phyloP scores from a whole-genome alignment of 23 tunicate species.

The Trididemnum miniatum region DNA sequence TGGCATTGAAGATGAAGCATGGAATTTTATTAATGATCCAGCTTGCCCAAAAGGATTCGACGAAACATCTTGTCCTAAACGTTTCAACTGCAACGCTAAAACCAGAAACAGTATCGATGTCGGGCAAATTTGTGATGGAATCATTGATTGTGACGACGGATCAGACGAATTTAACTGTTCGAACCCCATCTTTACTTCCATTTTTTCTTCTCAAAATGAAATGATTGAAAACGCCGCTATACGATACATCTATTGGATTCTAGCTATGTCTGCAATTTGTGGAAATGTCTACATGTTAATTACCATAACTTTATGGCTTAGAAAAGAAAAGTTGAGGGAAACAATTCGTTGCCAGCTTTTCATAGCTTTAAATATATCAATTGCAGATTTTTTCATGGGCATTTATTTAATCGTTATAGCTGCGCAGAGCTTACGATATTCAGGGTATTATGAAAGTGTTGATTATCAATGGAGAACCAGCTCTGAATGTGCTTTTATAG shows the following conservation, averaged over 20 bases:
- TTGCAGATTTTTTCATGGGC: conserved; percentile 56
- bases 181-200: not conserved
- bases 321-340: not conserved
- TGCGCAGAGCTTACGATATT: not conserved
- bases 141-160: conserved; percentile 20
- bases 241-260: not conserved
- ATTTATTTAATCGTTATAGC: conserved; percentile 31
- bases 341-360: not conserved
- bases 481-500: not conserved
- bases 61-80: conserved; percentile 19
- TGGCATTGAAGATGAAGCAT: conserved; percentile 39
- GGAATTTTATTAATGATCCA: conserved; percentile 27
- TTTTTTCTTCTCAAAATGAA: conserved; percentile 11
- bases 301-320: not conserved
- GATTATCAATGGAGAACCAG: conserved; percentile 48
- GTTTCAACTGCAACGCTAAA: conserved; percentile 5
- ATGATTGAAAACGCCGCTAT: not conserved
- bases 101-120: conserved; percentile 12
- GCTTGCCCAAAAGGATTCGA: conserved; percentile 35
- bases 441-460: not conserved
- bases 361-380: conserved; percentile 24
- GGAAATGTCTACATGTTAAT: conserved; percentile 10
- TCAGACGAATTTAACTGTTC: conserved; percentile 8
- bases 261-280: not conserved
- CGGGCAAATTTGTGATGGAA: conserved; percentile 6